Evolutionary conservation across 1,140 invertebrate genomes (phyloP), one percentile per base, ranked within the genome.

Genomic region (Caenorhabditis tropicalis): DNA sequence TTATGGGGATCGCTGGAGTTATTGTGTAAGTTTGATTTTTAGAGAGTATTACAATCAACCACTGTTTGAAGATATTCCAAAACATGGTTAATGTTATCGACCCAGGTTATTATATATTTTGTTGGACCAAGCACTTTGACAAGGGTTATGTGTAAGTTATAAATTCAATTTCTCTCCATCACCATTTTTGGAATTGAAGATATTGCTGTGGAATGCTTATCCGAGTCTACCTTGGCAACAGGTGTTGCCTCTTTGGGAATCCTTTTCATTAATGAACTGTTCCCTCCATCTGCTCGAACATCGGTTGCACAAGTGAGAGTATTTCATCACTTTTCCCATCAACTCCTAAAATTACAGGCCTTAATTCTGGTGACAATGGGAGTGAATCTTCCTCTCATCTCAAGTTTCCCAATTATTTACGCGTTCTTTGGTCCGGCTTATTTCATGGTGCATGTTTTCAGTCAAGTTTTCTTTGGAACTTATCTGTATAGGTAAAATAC

Each of bases 391-490:
- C 65, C 65, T 6, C n/a, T 43, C n/a, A 39, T 43, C 6, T 12
- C 65, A 12, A 24, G 15, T 43, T 74, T 74, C 65, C 65, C 65
- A 74, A 74, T 74, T 36, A n/a, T 74, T 43, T 74, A 74, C 36
- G n/a, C 65, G 21, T 24, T 74, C 65, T 74, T 74, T 74, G 65
- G 36, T 24, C 65, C 65, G 9, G 65, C 29, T 24, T 74, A 33
- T 43, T 74, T 74, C 36, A 21, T 74, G 6, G 33, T 74, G 10
- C 33, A 43, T 43, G 21, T 74, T 24, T 74, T 74, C 36, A 74
- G 36, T 74, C 65, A 74, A 46, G 12, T 74, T 12, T 74, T 43
- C 36, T 74, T 43, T 43, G 65, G 65, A 46, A 9, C 65, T 0
- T 74, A 74, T 24, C n/a, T 74, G 9, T 74, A 74, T 74, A 31